A percentile compares a stretch with the other conserved stretches of the same genome.
Conservation (phyloP, 1,140 invertebrate genomes). For the Drosophila nasuta region DNA sequence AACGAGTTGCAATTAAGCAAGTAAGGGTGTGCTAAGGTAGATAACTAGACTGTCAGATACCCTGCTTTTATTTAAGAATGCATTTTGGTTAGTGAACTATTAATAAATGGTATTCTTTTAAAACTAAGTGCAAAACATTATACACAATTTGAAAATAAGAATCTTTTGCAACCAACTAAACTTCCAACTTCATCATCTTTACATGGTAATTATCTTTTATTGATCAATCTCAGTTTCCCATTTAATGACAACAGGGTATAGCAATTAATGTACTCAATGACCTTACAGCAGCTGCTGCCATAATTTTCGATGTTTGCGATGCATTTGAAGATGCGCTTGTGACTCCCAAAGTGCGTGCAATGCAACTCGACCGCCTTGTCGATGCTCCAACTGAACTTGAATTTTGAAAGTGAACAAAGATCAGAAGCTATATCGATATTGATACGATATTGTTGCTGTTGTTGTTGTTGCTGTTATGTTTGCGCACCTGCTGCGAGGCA, state of each 20-base stretch:
- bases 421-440: conserved; percentile 26
- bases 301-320: conserved; percentile 48
- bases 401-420: conserved; percentile 42
- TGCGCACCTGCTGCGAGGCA: conserved; percentile 38
- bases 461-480: conserved; percentile 16
- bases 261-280: conserved; percentile 72
- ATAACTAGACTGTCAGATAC: background rate
- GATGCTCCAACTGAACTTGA: conserved; percentile 35
- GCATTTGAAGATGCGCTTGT: conserved; percentile 47
- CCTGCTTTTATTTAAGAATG: background rate
- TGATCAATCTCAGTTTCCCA: background rate
- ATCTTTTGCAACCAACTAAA: too few relatives aligned
- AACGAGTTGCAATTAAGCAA: conserved; percentile 46
- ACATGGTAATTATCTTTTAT: background rate
- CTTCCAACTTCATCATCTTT: background rate
- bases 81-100: background rate
- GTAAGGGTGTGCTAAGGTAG: background rate
- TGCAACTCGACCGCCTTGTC: conserved; percentile 43
- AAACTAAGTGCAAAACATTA: too few relatives aligned
- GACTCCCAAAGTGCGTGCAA: conserved; percentile 34
- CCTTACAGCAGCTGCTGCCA: conserved; percentile 42
- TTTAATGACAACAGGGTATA: conserved; percentile 37
- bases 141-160: too few relatives aligned
- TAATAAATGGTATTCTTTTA: too few relatives aligned
- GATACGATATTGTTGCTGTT: conserved; percentile 19